Percentiles rank a stretch among this genome's conserved stretches.
phyloP scores from a whole-genome alignment of 1,140 invertebrate genomes.

The Pristionchus pacificus region DNA sequence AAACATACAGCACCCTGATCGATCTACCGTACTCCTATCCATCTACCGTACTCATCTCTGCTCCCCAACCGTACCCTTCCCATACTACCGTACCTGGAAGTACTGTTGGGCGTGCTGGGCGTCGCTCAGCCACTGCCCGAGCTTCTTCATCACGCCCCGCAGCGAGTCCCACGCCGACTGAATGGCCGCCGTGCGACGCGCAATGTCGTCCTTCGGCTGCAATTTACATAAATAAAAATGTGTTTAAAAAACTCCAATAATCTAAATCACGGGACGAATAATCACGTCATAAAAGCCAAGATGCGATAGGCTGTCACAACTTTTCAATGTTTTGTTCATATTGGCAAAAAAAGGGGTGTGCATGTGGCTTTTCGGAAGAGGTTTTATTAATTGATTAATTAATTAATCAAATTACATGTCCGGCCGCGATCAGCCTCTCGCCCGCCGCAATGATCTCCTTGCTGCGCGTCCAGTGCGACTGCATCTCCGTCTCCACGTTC shows the following conservation, averaged over 20 bases:
- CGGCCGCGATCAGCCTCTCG: constrained; percentile 71
- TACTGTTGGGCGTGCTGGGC: constrained; percentile 73
- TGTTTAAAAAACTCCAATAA: no score
- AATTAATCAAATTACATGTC: constrained; percentile 53
- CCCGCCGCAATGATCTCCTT: constrained; percentile 73
- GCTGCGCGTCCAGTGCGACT: constrained; percentile 74
- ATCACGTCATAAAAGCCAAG: no score
- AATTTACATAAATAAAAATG: background rate
- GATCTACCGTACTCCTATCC: no score
- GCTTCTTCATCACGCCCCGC: constrained; percentile 74
- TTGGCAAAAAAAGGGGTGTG: no score
- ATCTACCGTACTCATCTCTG: constrained; percentile 95
- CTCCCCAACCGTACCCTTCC: constrained; percentile 86
- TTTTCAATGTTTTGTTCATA: no score
- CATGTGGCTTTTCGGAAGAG: no score
- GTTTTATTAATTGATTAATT: no score
- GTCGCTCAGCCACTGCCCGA: constrained; percentile 82
- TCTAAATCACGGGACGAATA: no score
- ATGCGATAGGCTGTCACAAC: no score
- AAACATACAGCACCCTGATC: no score
- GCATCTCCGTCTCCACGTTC: constrained; percentile 82
- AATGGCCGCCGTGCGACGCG: constrained; percentile 65
- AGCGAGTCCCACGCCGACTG: constrained; percentile 80
- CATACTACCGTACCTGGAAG: constrained; percentile 41
- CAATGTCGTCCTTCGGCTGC: constrained; percentile 67